Evolutionary conservation across 2,797 vertebrate species (phyloP).

Genomic region (Malacoctenus gilli): DNA sequence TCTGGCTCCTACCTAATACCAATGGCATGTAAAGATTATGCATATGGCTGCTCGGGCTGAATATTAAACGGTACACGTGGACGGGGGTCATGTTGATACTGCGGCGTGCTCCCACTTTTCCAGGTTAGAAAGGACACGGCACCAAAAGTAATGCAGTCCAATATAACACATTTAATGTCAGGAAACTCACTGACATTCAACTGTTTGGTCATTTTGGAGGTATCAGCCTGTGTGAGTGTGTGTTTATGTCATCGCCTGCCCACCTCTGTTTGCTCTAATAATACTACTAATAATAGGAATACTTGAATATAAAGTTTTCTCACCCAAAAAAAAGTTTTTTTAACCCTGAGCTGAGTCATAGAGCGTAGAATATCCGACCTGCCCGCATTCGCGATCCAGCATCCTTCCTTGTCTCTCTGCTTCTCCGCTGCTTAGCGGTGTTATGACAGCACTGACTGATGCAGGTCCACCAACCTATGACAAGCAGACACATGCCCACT

Average conservation of each 20-base stretch:
- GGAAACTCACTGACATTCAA: neutral
- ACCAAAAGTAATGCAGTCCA: slow-evolving; percentile 1
- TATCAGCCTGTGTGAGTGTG: too few species aligned
- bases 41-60: slow-evolving; percentile 34
- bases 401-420: neutral
- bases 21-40: slow-evolving; percentile 46
- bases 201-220: neutral
- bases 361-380: neutral
- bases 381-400: neutral
- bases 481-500: slow-evolving; percentile 45
- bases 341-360: too few species aligned
- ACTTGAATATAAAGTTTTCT: too few species aligned
- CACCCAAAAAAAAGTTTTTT: too few species aligned
- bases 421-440: slow-evolving; percentile 16
- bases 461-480: slow-evolving; percentile 25
- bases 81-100: slow-evolving; percentile 31
- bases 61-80: slow-evolving; percentile 25
- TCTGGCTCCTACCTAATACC: slow-evolving; percentile 41
- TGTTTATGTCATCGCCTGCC: too few species aligned
- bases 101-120: neutral
- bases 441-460: slow-evolving; percentile 40
- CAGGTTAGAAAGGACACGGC: neutral
- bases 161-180: neutral
- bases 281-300: too few species aligned
- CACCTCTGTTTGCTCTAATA: too few species aligned